Base-by-base conservation (phyloP, 1,140 invertebrate species). In the Centruroides sculpturatus region DNA sequence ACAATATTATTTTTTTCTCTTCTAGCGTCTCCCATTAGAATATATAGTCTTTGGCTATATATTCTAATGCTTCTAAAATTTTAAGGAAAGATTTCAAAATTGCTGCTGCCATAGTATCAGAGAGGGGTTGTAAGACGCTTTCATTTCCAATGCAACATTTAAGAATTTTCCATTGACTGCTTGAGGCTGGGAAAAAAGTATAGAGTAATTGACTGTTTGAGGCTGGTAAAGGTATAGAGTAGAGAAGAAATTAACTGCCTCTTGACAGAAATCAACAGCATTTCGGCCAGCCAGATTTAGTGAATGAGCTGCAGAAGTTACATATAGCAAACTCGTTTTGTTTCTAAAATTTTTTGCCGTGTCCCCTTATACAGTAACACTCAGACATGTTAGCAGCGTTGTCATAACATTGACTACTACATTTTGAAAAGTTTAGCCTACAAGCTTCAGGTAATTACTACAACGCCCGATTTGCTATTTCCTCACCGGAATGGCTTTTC, bases 51-150 rank as follows among this genome's bases (percentile, higher is more conserved):
- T 64, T 49, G 3, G 46, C 50, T 55, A 64, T 50, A 34, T 36
- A 60, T 11, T 60, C 53, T 56, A 60, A 51, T 48, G 47, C 59
- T 56, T 56, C 52, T 53, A 64, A 56, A 56, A 64, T 64, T 47
- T 64, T 4, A 56, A 51, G 41, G 48, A 51, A 64, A 55, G 47
- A 60, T 56, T 60, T 60, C 49, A 56, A 57, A 60, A 64, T 56
- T 35, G 62, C 59, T 64, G 50, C 48, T 56, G 59, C 59, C 23
- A 23, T 23, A 23, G 23, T 63, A 60, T 48, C 59, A 60, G 58
- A 55, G 35, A 60, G 59, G 41, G 50, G 62, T 62, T 59, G 58
- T 59, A 62, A 52, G 13, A 56, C 35, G 55, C 55, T 23, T 23
- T 35, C 41, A 50, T 59, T 52, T 59, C 51, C 50, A 56, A 62